Evolutionary conservation across 2,113 vertebrate species (phyloP).

Genomic region (Ciconia stormi): DNA sequence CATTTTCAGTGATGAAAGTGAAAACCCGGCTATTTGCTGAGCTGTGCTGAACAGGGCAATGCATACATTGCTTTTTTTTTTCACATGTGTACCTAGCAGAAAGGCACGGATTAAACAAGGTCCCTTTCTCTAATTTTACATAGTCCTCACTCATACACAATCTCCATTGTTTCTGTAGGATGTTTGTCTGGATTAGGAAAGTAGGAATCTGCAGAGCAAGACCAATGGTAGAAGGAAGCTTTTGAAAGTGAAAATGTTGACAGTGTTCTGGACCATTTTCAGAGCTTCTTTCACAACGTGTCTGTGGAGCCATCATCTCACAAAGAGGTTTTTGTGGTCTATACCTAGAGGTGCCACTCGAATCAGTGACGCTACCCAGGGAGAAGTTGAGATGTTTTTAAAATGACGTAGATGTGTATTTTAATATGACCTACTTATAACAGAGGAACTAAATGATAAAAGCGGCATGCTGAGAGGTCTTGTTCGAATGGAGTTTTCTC

Average conservation of each 20-base stretch:
- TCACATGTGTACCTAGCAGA: fast-evolving
- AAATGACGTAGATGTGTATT: background rate
- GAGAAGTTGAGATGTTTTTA: background rate
- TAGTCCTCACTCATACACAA: background rate
- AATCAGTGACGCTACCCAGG: background rate
- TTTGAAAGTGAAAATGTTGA: background rate
- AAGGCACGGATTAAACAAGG: background rate
- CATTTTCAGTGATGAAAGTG: background rate
- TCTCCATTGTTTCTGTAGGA: background rate
- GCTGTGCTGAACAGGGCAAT: background rate
- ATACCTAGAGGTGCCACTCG: background rate
- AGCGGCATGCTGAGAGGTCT: background rate
- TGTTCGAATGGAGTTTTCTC: background rate
- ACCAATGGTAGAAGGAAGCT: background rate
- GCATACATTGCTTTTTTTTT: background rate
- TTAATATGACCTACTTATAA: background rate
- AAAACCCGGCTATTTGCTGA: background rate
- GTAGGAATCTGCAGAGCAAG: background rate
- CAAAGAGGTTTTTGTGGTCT: slow-evolving; percentile 17
- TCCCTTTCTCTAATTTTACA: background rate
- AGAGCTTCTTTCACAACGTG: background rate
- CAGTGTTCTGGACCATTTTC: slow-evolving; percentile 11
- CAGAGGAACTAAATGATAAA: background rate
- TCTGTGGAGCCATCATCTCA: background rate
- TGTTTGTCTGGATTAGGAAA: background rate